Evolutionary conservation across 2,113 vertebrate species (phyloP), one percentile per base, ranked within the genome.

Genomic region (Chunga burmeisteri): DNA sequence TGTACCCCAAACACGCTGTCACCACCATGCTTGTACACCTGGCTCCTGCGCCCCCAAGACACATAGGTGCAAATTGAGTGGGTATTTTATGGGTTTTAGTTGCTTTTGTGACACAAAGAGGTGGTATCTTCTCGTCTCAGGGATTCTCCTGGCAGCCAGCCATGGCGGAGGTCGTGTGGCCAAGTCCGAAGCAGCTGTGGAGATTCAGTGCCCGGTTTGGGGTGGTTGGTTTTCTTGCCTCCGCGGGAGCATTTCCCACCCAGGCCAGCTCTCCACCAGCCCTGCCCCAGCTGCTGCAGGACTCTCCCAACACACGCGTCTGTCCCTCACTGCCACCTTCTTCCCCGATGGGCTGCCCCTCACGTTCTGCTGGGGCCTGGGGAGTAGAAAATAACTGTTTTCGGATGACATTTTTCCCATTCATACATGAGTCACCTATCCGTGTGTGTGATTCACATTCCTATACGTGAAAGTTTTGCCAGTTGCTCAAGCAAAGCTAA

Each of bases 381-480:
- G 66, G 34, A 68, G 29, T 17, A 67, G 65, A 52, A 93, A 91
- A 92, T 84, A 72, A 52, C 81, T 72, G 62, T 3, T 49, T 93
- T 79, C 1, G 21, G 72, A 61, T 52, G 62, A 78, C 80, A 58
- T 94, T 95, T 95, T 77, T 7, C 47, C 65, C 30, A 53, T 94
- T 88, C 30, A 20, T 22, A 38, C 29, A 56, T 95, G 82, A 97
- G 67, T 97, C 95, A 94, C 67, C 42, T 85, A 27, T 86, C 72
- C 6, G 1, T 40, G 53, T 30, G 20, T 27, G 42, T 95, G 94
- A 97, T 90, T 97, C 96, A 94, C 8, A 0, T 83, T 90, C 86
- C 58, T 68, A 13, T 17, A 58, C 46, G 23, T 29, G 17, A 49
- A 68, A 66, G 20, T 73, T 86, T 59, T 90, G 79, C 75, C 59